Evolutionary conservation across 2,888 invertebrate genomes (phyloP), one percentile per base, ranked within the genome.

Genomic region (Stenichneumon culpator): DNA sequence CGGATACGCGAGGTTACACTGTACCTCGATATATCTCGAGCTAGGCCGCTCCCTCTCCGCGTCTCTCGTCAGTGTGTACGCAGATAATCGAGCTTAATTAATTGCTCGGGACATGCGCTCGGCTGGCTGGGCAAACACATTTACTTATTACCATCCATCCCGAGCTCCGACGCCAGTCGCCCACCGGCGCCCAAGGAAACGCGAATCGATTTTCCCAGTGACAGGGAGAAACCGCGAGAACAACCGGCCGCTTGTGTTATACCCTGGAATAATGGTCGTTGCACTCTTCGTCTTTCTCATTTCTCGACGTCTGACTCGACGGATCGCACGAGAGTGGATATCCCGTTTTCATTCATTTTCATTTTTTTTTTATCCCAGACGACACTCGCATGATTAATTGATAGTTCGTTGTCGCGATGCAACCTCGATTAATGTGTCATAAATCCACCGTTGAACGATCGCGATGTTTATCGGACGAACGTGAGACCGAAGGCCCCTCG

Each of bases 61-160:
- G 16, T 25, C 22, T 79, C 67, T 1, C 54, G 22, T 50, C 74
- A 50, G 25, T 63, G 63, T 60, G 69, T 69, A 92, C 92, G 90
- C 89, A 92, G 92, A 93, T 93, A 93, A 93, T 93, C 92, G 92
- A 91, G 92, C 92, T 92, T 92, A 93, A 93, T 93, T 93, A 93
- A 93, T 93, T 93, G 91, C 92, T 89, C 88, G 89, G 89, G 90
- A 89, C 91, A 90, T 89, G 89, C 91, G 90, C 90, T 88, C 89
- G 88, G 89, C 73, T 75, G 69, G 70, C 91, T 91, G 86, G 86
- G 90, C 92, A 92, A 93, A 92, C 91, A 91, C 93, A 93, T 93
- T 93, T 92, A 92, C 91, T 92, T 93, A 92, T 92, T 92, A 91
- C 92, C 90, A 90, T 92, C 91, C 90, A 90, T 92, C 93, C 92